Evolutionary conservation across 2,888 invertebrate genomes (phyloP), one percentile per base, ranked within the genome.

Genomic region (Hololepta plana): DNA sequence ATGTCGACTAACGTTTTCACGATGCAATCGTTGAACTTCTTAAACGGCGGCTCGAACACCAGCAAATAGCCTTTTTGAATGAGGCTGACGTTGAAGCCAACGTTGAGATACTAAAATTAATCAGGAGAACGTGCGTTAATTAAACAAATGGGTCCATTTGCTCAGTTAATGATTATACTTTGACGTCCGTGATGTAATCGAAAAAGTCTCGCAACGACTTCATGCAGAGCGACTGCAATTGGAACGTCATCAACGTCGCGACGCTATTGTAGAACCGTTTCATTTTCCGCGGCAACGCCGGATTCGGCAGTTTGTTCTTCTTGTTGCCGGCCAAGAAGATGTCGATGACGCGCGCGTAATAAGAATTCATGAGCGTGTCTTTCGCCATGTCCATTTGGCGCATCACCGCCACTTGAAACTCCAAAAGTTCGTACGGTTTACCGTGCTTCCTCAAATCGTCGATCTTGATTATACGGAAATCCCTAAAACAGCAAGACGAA

Each of bases 221-320:
- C 20, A 85, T 57, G 37, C 82, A 81, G 15, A 90, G 51, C 12
- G 70, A 69, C 49, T 88, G 85, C 29, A 93, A 56, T 42, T 88
- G 82, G 40, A 73, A 73, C 1, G 85, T 81, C 91, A 91, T 91
- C 20, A 90, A 60, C 14, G 76, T 73, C 1, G 76, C 76, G 2
- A 87, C 69, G 40, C 84, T 79, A 48, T 87, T 77, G 49, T 79
- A 90, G 52, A 88, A 88, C 22, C 70, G 68, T 38, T 65, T 68
- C 50, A 79, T 67, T 46, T 69, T 64, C 8, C 60, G 61, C 10
- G 61, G 63, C 36, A 74, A 69, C 24, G 65, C 59, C 0, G 68
- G 61, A 34, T 69, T 69, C 1, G 81, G 80, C 27, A 82, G 59
- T 35, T 66, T 59, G 29, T 65, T 69, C 43, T 64, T 74, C 43